A percentile compares a stretch with the other conserved stretches of the same genome.
These are phyloP conservation scores for Coptodon bakossiorum DNA, from an alignment of 2,113 vertebrate genomes.

Conservation along the genomic window DNA sequence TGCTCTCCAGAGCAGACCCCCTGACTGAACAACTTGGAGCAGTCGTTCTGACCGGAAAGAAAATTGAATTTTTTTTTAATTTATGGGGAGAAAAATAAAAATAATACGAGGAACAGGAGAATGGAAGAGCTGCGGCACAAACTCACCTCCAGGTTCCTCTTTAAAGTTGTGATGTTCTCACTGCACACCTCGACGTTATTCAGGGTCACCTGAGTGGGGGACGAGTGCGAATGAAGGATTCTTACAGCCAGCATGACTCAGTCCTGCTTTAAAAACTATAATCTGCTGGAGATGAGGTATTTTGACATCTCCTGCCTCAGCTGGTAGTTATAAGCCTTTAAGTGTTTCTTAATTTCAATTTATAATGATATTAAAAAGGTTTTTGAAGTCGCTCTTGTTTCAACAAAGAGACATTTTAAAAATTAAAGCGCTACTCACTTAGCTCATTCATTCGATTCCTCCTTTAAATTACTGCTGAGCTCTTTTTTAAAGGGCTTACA, in stretches of 20 bases:
- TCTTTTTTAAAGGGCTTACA: background rate
- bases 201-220: conserved; percentile 80
- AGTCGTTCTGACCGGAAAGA: conserved; percentile 79
- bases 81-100: background rate
- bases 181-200: conserved; percentile 96
- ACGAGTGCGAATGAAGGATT: background rate
- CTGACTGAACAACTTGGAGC: conserved; percentile 87
- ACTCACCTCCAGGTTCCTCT: conserved; percentile 91
- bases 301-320: background rate
- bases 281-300: background rate
- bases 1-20: conserved; percentile 81
- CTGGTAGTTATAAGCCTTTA: background rate
- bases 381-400: background rate
- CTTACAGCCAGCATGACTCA: background rate
- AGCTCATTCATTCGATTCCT: background rate
- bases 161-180: conserved; percentile 94
- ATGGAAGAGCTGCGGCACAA: background rate
- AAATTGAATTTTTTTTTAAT: background rate
- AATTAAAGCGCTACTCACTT: background rate
- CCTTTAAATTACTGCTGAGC: background rate
- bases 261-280: background rate
- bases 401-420: background rate
- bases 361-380: background rate
- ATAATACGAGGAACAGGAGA: background rate
- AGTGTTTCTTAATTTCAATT: background rate